phyloP scores from a whole-genome alignment of 1,140 invertebrate species.

The Tetramorium simillimum region DNA sequence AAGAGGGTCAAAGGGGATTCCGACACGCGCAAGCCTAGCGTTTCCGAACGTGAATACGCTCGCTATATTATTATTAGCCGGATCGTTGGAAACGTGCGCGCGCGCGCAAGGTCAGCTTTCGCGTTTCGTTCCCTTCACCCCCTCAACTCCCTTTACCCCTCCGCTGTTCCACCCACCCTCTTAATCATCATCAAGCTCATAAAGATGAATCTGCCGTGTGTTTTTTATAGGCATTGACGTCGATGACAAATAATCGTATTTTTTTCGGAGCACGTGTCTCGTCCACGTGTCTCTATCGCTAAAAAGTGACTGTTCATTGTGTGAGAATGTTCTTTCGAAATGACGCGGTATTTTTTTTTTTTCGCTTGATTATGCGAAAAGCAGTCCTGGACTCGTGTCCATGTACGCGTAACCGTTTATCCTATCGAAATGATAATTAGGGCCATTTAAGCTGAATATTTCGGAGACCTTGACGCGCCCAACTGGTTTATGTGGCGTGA shows the following conservation, averaged over 20 bases:
- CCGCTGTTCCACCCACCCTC: not conserved
- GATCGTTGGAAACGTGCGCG: constrained; percentile 63
- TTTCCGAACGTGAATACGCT: constrained; percentile 49
- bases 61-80: constrained; percentile 69
- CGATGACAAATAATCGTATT: constrained; percentile 3
- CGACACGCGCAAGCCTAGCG: constrained; percentile 28
- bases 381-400: not conserved
- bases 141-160: not conserved
- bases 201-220: constrained; percentile 22
- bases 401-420: not conserved
- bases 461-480: constrained; percentile 65
- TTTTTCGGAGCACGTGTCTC: constrained; percentile 28
- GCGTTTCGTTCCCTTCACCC: constrained; percentile 1
- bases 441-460: constrained; percentile 39
- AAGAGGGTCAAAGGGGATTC: constrained; percentile 1
- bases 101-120: constrained; percentile 61
- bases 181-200: constrained; percentile 50
- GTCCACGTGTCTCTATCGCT: not conserved
- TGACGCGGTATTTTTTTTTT: too few species aligned
- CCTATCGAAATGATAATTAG: constrained; percentile 56
- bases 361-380: not conserved
- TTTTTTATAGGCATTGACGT: constrained; percentile 38
- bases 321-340: not conserved
- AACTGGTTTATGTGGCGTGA: constrained; percentile 63
- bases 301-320: constrained; percentile 12